Base-by-base conservation (phyloP, 1,140 invertebrate genomes). In the Tetranychus urticae region DNA sequence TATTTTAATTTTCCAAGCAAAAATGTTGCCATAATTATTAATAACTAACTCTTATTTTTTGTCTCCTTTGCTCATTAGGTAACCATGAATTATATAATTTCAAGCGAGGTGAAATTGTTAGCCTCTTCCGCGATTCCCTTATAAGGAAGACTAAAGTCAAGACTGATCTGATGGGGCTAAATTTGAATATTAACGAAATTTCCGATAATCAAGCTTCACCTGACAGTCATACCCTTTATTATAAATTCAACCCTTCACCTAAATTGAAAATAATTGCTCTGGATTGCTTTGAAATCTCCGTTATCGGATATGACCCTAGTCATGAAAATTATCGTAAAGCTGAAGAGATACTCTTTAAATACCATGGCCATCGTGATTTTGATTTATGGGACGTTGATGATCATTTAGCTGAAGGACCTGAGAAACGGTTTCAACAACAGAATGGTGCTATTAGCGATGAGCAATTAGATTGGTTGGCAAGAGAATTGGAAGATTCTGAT, bases 61-160 rank as follows among this genome's bases (percentile, higher is more conserved):
- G n/a, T 52, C n/a, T 52, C 50, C 2, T n/a, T 52, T 52, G 31
- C 23, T 42, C 39, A 42, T 45, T 23, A 63, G 73, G 73, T 31
- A 74, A 74, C 64, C 73, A 74, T 64, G 72, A 74, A 65, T 63
- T 74, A 1, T 74, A 74, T 63, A 74, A 74, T 65, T 70, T 73
- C 56, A 62, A 57, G 8, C 64, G 68, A n/a, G 57, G 63, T 42
- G 66, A 67, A 59, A 58, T 71, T 12, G 48, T 62, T 4, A 8
- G 54, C 31, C 48, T 64, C 23, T 68, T 65, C 56, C 54, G 60
- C 48, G 56, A 64, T 60, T 14, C 33, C 54, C 61, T 50, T 5
- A 58, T 14, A 46, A 62, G 46, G 47, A 47, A 42, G 4, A 31
- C 3, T n/a, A 42, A 52, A 57, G 58, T 50, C 12, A 61, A 14